Evolutionary conservation across 1,140 invertebrate species (phyloP), one percentile per base, ranked within the genome.

Genomic region (Drosophila leontia): DNA sequence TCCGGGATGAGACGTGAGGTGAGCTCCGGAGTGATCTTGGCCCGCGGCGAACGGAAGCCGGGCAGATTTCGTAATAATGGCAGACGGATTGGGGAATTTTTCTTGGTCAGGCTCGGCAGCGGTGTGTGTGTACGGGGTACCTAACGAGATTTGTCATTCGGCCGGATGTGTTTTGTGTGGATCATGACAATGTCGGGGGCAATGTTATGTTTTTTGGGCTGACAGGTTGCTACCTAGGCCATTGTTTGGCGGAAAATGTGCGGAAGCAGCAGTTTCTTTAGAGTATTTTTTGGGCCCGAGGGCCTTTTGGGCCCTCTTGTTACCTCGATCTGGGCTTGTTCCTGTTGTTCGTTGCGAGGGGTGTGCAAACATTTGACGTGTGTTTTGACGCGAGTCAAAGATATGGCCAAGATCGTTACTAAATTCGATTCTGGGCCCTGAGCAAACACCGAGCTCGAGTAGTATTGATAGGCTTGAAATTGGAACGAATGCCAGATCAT

Each of bases 381-480:
- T 90, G 86, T 90, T 90, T 80, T 90, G 86, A 90, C 86, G 81
- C 84, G 82, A 91, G 84, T 80, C 84, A 87, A 88, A 87, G 69
- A 78, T 75, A 74, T 60, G 58, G 70, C 69, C 58, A 63, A 80
- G 83, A 86, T 86, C 80, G 75, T 39, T 84, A 81, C 80, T 70
- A 72, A 90, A 87, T 75, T 53, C 60, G 63, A 70, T 71, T 64
- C 85, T 82, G 64, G 81, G 67, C 75, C 85, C 78, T 85, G 76
- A 63, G 85, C 64, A 88, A 90, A 88, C 85, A 88, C 42, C 50
- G 9, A 51, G 29, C 50, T 51, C 50, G 50, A 51, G 50, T 34
- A 44, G 41, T 61, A 77, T 60, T 72, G 82, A 85, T 82, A 67
- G 77, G 59, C 71, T 53, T 64, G 78, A 90, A 90, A 90, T 90